A percentile compares a stretch with the other conserved stretches of the same genome.
Conservation (phyloP, 2,113 vertebrate genomes). For the Lagenorhynchus albirostris region DNA sequence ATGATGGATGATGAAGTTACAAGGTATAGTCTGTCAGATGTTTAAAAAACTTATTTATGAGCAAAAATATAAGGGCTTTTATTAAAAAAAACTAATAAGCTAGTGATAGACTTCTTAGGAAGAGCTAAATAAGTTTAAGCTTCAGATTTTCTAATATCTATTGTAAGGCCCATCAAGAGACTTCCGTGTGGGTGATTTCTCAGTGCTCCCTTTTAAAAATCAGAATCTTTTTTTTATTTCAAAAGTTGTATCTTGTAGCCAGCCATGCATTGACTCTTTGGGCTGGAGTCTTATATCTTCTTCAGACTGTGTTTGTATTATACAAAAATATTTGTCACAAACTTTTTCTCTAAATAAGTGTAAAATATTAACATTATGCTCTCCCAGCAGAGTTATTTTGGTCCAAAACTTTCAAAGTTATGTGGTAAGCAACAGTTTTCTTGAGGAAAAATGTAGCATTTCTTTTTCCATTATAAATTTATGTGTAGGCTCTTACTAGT, state of each 20-base stretch:
- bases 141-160: neutral
- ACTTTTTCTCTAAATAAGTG: neutral
- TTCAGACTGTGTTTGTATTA: neutral
- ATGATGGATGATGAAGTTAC: neutral
- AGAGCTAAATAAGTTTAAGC: neutral
- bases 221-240: no score
- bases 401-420: neutral
- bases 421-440: neutral
- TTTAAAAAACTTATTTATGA: neutral
- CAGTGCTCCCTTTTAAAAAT: no score
- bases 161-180: neutral
- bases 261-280: neutral
- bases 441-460: neutral
- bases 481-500: neutral
- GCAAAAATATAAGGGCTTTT: neutral
- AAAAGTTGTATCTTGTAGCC: no score
- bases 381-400: neutral
- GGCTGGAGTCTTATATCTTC: neutral
- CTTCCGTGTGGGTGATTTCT: no score
- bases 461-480: neutral
- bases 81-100: neutral
- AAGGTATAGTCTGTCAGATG: neutral
- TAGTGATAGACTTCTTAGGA: neutral
- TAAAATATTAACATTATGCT: neutral
- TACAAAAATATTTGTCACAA: neutral